Conservation (phyloP, 2,888 invertebrate genomes). For the Lampropteryx suffumata region DNA sequence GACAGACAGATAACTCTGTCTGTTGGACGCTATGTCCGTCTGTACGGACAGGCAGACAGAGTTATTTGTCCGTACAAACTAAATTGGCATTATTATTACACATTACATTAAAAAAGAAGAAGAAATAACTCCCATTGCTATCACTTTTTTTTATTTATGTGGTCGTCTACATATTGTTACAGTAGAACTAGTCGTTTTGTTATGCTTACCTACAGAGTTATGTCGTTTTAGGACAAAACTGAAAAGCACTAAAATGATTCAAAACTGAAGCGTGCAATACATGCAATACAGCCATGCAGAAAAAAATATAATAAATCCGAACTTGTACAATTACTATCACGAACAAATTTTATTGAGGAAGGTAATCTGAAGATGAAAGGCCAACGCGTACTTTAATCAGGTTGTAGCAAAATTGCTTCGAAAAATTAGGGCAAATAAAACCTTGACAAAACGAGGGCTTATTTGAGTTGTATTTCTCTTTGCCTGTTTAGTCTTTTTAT, state of each 20-base stretch:
- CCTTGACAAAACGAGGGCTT: background rate
- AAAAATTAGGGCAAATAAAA: background rate
- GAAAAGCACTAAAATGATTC: background rate
- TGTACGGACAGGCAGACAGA: too few relatives aligned
- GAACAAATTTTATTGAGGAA: background rate
- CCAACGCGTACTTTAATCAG: conserved; percentile 2
- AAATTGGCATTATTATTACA: too few relatives aligned
- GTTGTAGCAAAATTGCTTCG: background rate
- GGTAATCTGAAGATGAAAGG: background rate
- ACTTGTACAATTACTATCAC: background rate
- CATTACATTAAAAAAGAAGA: too few relatives aligned
- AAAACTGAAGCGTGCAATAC: conserved; percentile 10
- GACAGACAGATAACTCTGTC: too few relatives aligned
- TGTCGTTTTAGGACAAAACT: conserved; percentile 1
- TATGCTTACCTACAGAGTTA: conserved; percentile 4
- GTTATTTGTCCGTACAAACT: too few relatives aligned
- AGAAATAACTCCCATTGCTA: too few relatives aligned
- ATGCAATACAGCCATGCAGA: conserved; percentile 12
- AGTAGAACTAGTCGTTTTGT: too few relatives aligned
- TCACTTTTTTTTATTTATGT: too few relatives aligned
- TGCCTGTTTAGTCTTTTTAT: background rate
- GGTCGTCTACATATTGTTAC: too few relatives aligned
- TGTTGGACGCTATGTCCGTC: too few relatives aligned
- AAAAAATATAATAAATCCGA: background rate
- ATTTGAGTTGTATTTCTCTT: background rate